A percentile compares a stretch with the other conserved stretches of the same genome.
These are phyloP conservation scores for Aporophyla lueneburgensis DNA, from an alignment of 2,888 invertebrate genomes.

Conservation along the genomic window DNA sequence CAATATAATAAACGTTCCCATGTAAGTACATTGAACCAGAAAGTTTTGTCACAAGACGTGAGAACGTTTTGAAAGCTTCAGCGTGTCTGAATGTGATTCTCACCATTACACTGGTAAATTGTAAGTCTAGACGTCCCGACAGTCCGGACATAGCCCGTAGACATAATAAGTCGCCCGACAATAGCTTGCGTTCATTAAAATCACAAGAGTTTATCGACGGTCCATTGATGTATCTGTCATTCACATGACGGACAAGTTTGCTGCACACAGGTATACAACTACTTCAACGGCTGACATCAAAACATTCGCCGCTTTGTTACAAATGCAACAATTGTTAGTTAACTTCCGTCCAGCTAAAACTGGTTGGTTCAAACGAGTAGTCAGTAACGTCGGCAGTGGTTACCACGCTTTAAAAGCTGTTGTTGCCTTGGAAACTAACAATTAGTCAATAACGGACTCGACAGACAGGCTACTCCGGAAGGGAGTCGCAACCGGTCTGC, in stretches of 20 bases:
- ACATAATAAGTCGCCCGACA: conserved; percentile 52
- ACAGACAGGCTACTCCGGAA: conserved; percentile 77
- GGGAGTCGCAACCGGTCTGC: conserved; percentile 78
- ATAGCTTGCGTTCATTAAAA: conserved; percentile 50
- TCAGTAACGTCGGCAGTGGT: conserved; percentile 30
- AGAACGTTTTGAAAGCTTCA: conserved; percentile 44
- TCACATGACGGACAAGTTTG: conserved; percentile 20
- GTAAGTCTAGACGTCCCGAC: conserved; percentile 62
- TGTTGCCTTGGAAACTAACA: conserved; percentile 69
- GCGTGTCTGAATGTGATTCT: conserved; percentile 17
- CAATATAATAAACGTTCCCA: conserved; percentile 31
- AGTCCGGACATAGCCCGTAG: conserved; percentile 42
- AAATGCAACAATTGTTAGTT: conserved; percentile 26
- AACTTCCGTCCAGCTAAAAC: conserved; percentile 37
- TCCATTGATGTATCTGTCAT: conserved; percentile 40
- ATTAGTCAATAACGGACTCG: conserved; percentile 71
- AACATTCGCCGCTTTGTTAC: conserved; percentile 45
- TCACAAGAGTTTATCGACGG: conserved; percentile 48
- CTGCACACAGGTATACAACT: conserved; percentile 29
- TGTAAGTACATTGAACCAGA: conserved; percentile 6
- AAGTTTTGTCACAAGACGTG: conserved; percentile 18
- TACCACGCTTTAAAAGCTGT: conserved; percentile 45
- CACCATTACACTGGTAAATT: conserved; percentile 55
- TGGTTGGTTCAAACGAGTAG: conserved; percentile 39
- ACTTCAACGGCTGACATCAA: conserved; percentile 13